Evolutionary conservation across 2,888 invertebrate species (phyloP).

Genomic region (Trypoxylon attenuatum): DNA sequence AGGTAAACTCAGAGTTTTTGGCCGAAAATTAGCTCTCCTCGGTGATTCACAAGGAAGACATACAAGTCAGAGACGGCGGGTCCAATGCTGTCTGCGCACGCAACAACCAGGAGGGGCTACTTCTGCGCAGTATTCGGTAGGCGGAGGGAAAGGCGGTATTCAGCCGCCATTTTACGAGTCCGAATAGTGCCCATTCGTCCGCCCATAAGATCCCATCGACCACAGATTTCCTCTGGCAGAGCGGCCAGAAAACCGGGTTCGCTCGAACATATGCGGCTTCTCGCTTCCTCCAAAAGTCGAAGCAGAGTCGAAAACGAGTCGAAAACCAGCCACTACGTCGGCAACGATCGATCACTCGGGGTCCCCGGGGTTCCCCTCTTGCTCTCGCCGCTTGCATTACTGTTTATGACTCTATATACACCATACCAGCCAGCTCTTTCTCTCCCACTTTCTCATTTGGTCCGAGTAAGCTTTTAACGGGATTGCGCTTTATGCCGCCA

Average conservation of each 20-base stretch:
- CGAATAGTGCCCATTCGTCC: slow-evolving; percentile 24
- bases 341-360: slow-evolving; percentile 49
- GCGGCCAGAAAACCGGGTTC: slow-evolving; percentile 40
- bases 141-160: slow-evolving; percentile 28
- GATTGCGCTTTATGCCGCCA: background rate
- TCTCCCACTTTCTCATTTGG: too few relatives aligned
- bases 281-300: too few relatives aligned
- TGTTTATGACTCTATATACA: background rate
- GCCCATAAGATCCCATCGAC: slow-evolving; percentile 41
- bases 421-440: background rate
- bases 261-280: slow-evolving; percentile 2
- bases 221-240: slow-evolving; percentile 32
- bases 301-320: too few relatives aligned
- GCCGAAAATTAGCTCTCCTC: too few relatives aligned
- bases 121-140: slow-evolving; percentile 38
- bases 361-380: background rate
- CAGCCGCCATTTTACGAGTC: slow-evolving; percentile 46
- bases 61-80: too few relatives aligned
- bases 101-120: slow-evolving; percentile 38
- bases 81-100: too few relatives aligned
- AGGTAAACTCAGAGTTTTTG: background rate
- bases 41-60: slow-evolving; percentile 23
- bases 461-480: background rate
- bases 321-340: slow-evolving; percentile 29
- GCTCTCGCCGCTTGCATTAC: background rate